These are phyloP conservation scores for Choloepus hoffmanni DNA, from an alignment of 2,113 vertebrate species.

Conservation along the genomic window DNA sequence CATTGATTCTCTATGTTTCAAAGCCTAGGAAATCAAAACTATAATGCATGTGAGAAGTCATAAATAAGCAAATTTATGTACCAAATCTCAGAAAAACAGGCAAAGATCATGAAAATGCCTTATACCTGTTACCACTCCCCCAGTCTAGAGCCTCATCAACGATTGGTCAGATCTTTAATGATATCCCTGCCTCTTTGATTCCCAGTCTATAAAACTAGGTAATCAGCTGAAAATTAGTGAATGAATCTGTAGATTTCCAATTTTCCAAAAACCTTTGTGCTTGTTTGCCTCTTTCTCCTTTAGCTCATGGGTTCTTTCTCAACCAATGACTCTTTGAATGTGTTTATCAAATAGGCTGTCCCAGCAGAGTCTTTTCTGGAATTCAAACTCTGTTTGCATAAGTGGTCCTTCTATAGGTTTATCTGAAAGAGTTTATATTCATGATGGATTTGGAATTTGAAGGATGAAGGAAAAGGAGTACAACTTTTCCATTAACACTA, in stretches of 20 bases:
- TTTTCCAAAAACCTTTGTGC: neutral
- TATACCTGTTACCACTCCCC: neutral
- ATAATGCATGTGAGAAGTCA: neutral
- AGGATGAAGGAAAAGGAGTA: neutral
- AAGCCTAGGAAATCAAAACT: neutral
- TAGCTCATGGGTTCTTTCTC: neutral
- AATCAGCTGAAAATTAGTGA: neutral
- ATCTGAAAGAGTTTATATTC: neutral
- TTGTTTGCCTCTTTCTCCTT: neutral
- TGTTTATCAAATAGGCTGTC: neutral
- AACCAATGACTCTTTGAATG: neutral
- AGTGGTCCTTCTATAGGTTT: neutral
- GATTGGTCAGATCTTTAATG: neutral
- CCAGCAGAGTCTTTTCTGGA: neutral
- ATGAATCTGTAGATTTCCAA: neutral
- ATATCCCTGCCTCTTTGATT: neutral
- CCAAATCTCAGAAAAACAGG: neutral
- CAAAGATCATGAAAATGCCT: accelerated
- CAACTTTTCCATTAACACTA: neutral
- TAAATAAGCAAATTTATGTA: neutral
- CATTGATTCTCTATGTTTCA: neutral
- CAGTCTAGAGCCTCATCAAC: no score
- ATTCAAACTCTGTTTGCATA: neutral
- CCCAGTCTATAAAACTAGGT: neutral
- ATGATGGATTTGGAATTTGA: neutral